Percentiles rank a stretch among this genome's conserved stretches.
Evolutionary conservation across 2,797 vertebrate genomes (phyloP).

Genomic region (Distichodus sexfasciatus): DNA sequence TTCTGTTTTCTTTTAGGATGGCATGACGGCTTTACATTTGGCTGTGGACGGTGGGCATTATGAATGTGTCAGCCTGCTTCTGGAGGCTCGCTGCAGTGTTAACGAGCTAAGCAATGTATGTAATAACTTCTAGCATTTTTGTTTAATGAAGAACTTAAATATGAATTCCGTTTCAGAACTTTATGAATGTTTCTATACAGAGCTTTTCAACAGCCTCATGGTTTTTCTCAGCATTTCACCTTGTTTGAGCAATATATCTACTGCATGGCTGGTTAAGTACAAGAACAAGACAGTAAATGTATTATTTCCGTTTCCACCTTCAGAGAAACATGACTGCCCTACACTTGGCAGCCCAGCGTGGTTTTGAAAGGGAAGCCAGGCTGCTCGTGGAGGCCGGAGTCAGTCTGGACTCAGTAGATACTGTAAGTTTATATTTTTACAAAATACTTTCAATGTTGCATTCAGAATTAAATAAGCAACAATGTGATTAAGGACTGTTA

Average conservation of each 20-base stretch:
- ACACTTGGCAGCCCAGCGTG: conserved; percentile 75
- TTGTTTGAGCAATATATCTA: too few relatives aligned
- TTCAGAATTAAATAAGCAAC: too few relatives aligned
- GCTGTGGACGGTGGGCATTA: conserved; percentile 76
- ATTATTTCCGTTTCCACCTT: conserved; percentile 20
- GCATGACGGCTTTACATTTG: conserved; percentile 78
- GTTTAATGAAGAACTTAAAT: neutral
- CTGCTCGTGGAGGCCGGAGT: conserved; percentile 77
- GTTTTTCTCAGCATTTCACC: too few relatives aligned
- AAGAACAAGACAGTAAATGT: too few relatives aligned
- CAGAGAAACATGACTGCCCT: conserved; percentile 83
- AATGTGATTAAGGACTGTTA: too few relatives aligned
- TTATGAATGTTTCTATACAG: too few relatives aligned
- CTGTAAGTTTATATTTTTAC: too few relatives aligned
- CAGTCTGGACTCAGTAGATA: conserved; percentile 69
- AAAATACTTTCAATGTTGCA: too few relatives aligned
- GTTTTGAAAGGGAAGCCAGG: conserved; percentile 68
- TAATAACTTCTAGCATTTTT: neutral
- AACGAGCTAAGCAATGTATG: conserved; percentile 79
- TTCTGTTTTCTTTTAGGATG: conserved; percentile 70
- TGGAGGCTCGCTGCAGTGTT: conserved; percentile 74
- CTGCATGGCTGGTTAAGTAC: too few relatives aligned
- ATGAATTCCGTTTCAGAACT: too few relatives aligned
- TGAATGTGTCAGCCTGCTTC: conserved; percentile 71
- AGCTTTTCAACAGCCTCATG: too few relatives aligned